Evolutionary conservation across 2,888 invertebrate species (phyloP).

Genomic region (Megalurothrips usitatus): DNA sequence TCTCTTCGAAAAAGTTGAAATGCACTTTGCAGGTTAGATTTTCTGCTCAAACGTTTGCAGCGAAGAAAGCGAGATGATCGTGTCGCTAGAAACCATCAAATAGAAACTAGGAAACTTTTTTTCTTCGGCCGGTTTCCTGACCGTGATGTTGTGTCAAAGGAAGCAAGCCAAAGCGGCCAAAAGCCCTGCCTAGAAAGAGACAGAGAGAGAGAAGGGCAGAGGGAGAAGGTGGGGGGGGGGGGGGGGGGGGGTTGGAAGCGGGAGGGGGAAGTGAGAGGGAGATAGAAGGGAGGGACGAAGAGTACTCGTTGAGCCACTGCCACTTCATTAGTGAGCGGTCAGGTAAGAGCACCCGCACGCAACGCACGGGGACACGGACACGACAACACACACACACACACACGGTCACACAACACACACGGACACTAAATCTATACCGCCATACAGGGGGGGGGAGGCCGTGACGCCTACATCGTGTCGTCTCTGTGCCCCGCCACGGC

Average conservation of each 20-base stretch:
- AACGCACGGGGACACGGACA: constrained; percentile 2
- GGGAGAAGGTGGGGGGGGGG: not conserved
- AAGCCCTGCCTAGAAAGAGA: constrained; percentile 5
- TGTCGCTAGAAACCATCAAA: no score
- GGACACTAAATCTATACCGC: constrained; percentile 6
- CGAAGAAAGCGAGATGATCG: no score
- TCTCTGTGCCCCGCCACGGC: no score
- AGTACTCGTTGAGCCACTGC: constrained; percentile 6
- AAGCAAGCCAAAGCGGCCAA: not conserved
- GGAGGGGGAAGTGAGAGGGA: not conserved
- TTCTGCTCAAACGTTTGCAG: no score
- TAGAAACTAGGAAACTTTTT: no score
- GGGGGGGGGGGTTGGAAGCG: not conserved
- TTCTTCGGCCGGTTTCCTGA: not conserved
- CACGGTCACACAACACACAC: not conserved
- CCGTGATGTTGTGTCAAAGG: not conserved
- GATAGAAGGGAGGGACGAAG: not conserved
- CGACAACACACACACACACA: not conserved
- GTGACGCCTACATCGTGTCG: no score
- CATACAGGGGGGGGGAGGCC: not conserved
- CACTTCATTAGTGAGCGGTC: constrained; percentile 1
- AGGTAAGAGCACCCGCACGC: not conserved
- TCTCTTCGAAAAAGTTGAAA: no score
- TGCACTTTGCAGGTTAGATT: no score
- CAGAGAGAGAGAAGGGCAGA: not conserved